Conservation (phyloP, 2,113 vertebrate genomes). For the Myrmecobius fasciatus region DNA sequence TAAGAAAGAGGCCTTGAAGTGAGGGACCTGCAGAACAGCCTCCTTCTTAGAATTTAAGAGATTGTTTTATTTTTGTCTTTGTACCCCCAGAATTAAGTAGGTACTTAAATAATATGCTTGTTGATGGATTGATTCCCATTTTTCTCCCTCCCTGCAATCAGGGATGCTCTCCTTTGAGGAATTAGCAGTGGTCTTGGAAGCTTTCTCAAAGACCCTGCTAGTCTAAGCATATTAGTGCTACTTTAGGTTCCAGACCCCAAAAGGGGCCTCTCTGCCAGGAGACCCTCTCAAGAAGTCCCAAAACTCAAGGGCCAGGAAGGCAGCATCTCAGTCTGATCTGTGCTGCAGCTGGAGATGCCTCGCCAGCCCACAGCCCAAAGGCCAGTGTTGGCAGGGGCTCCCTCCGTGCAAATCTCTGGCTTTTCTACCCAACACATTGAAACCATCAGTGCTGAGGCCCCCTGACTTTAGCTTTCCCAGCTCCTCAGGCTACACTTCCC, state of each 20-base stretch:
- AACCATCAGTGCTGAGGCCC: conserved; percentile 62
- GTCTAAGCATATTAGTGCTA: neutral
- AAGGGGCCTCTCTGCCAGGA: neutral
- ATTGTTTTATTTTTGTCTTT: neutral
- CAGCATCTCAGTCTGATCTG: neutral
- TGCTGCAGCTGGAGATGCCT: conserved; percentile 16
- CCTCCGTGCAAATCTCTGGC: conserved; percentile 47
- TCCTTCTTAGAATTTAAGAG: neutral
- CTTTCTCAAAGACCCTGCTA: neutral
- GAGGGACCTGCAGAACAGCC: neutral
- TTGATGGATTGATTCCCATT: neutral
- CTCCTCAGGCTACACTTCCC: conserved; percentile 37
- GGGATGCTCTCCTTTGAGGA: neutral
- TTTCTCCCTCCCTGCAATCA: neutral
- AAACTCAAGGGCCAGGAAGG: neutral
- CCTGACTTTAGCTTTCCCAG: conserved; percentile 10
- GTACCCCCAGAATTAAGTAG: neutral
- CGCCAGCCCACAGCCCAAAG: neutral
- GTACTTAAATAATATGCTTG: neutral
- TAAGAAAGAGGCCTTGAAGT: too few relatives aligned
- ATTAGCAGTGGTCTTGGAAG: neutral
- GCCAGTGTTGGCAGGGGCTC: conserved; percentile 15
- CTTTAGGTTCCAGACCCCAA: neutral
- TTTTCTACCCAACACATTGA: conserved; percentile 72
- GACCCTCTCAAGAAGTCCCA: neutral